Base-by-base conservation (phyloP, 2,797 vertebrate genomes). In the Eidolon dupreanum region DNA sequence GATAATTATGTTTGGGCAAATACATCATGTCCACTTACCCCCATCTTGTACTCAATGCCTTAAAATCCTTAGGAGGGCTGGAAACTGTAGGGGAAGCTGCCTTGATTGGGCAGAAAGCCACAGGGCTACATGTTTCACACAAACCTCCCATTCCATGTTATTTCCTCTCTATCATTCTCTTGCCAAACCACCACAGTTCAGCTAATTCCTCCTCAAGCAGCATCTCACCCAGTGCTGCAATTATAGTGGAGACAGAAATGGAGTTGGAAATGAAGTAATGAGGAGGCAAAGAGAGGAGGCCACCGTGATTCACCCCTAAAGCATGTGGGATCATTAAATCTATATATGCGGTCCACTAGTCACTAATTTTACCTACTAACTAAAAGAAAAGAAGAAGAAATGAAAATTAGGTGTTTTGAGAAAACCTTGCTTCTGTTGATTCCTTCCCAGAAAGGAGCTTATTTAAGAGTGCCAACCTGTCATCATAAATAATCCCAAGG, bases 141-240 rank as follows among this genome's bases (percentile, higher is more conserved):
- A 93, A 41, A 55, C 85, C 93, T 94, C 95, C 93, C 79, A 46
- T 81, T 92, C 96, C 90, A 53, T 93, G 88, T 86, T 94, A 97
- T 87, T 96, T 43, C 89, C 96, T 97, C 78, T 9, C 65, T 49
- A 6, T 1, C 88, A 33, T 93, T 90, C 96, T 65, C 87, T 73
- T 98, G 98, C 98, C 98, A 98, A 97, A 98, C 97, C 85, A 93
- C 86, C 97, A 96, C 51, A 65, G 89, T 94, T 92, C 68, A 90
- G 89, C 87, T 97, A 86, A 95, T 96, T 97, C 94, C 82, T 70
- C 41, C 90, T 93, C 51, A 11, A 96, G 85, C 83, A 96, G 77
- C 6, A 22, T 94, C 78, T 94, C 94, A 94, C 89, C 95, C 97
- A 89, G 92, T 3, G 22, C 53, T 66, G 97, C 86, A 97, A 96